Evolutionary conservation across 1,140 invertebrate species (phyloP).

Genomic region (Zaprionus kolodkinae): DNA sequence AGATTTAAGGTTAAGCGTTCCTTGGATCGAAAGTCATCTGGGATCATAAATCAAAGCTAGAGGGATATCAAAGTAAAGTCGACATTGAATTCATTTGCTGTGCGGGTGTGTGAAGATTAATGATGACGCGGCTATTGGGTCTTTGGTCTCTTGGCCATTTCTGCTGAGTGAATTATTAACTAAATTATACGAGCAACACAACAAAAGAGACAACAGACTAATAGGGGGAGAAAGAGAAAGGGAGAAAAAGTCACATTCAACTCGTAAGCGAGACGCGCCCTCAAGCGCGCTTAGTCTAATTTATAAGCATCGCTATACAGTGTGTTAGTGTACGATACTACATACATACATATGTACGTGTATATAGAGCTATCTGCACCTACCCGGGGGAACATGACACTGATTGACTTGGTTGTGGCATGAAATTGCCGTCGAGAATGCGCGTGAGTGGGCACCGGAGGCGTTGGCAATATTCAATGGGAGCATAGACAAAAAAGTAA

Average conservation of each 20-base stretch:
- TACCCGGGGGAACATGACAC: constrained; percentile 13
- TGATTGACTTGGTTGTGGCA: constrained; percentile 45
- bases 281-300: constrained; percentile 32
- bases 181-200: constrained; percentile 64
- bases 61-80: constrained; percentile 10
- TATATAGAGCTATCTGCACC: constrained; percentile 8
- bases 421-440: constrained; percentile 26
- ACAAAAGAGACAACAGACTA: constrained; percentile 16
- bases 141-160: constrained; percentile 15
- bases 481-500: constrained; percentile 31
- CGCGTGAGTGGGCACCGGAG: constrained; percentile 6
- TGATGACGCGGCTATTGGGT: constrained; percentile 48
- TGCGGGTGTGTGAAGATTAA: constrained; percentile 55
- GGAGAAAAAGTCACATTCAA: constrained; percentile 10
- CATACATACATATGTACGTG: neutral
- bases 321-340: neutral
- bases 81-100: constrained; percentile 32
- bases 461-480: constrained; percentile 38
- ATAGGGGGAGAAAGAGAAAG: constrained; percentile 2
- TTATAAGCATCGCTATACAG: constrained; percentile 43
- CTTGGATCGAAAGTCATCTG: neutral
- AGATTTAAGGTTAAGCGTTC: neutral
- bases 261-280: constrained; percentile 3
- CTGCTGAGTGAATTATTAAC: constrained; percentile 56
- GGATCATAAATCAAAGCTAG: constrained; percentile 27